phyloP scores from a whole-genome alignment of 2,113 vertebrate species.

The Oreochromis spilurus region DNA sequence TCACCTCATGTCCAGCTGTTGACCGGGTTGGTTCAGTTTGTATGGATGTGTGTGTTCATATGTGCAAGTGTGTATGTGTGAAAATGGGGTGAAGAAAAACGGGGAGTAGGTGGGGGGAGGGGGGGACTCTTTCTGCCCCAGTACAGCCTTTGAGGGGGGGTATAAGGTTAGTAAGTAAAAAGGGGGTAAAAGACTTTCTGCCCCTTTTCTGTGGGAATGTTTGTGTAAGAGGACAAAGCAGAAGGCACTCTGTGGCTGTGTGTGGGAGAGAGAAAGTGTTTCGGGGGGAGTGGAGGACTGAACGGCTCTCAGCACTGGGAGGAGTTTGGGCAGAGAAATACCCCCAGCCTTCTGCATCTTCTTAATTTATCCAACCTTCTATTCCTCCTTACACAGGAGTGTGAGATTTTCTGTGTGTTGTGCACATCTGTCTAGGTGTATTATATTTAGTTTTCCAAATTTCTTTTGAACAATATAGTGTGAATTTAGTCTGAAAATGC shows the following conservation, averaged over 20 bases:
- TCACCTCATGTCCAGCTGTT: slow-evolving; percentile 73
- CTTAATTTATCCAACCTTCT: not conserved
- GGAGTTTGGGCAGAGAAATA: not conserved
- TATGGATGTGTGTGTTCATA: slow-evolving; percentile 29
- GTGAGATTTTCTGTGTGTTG: not conserved
- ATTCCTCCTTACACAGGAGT: not conserved
- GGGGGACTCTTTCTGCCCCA: slow-evolving; percentile 42
- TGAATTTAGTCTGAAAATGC: not conserved
- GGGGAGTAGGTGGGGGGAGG: slow-evolving; percentile 2
- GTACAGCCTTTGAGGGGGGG: slow-evolving; percentile 23
- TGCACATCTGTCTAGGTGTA: not conserved
- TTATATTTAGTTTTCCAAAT: not conserved
- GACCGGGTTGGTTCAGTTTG: slow-evolving; percentile 58
- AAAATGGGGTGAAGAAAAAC: slow-evolving; percentile 41
- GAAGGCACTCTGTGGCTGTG: slow-evolving; percentile 58
- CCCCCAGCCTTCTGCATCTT: not conserved
- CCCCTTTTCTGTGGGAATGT: slow-evolving; percentile 69
- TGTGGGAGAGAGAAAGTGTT: slow-evolving; percentile 51
- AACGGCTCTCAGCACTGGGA: not conserved
- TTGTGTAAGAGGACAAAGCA: slow-evolving; percentile 68
- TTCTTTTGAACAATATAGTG: not conserved
- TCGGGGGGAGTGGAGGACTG: not conserved
- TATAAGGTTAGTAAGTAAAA: slow-evolving; percentile 45
- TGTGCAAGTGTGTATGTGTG: slow-evolving; percentile 44
- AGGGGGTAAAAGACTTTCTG: slow-evolving; percentile 67